Base-by-base conservation (phyloP, 2,888 invertebrate species). In the Invenusta paracnida region DNA sequence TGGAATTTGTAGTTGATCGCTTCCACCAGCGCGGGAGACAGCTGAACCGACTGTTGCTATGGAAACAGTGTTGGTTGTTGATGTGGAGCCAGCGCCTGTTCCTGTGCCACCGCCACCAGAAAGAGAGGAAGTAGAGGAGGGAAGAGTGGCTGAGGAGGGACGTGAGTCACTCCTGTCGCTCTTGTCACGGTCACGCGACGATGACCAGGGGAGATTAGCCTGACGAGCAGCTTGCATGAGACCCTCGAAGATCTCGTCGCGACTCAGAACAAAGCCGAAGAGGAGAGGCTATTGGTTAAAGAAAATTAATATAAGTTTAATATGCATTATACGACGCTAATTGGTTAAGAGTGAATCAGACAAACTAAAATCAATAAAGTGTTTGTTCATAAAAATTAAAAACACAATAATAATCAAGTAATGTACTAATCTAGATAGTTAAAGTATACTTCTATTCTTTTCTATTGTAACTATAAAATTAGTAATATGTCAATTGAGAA, bases 201-300 rank as follows among this genome's bases (percentile, higher is more conserved):
- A 73, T 5, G 73, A 73, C 85, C 85, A 85, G 30, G 84, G 84
- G 23, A 85, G 30, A 0, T 31, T 85, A 25, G 85, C 85, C n/a
- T 29, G 0, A n/a, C 29, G 30, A 23, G 83, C 85, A 17, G 85
- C 85, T 25, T 85, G 28, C 29, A 88, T 85, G 29, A 90, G 88
- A 66, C 88, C 89, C 17, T 90, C 89, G 84, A 88, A 90, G 28
- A 89, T 89, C 83, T 91, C 91, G 87, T 91, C 91, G 30, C 91
- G 89, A 88, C 90, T 90, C 86, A 91, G 87, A 84, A 91, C 89
- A 31, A 89, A 90, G 81, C 91, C 91, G 88, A 91, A 91, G 84
- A 90, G 89, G 87, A 89, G 90, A 0, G 90, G 89, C 91, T 91
- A n/a, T n/a, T n/a, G n/a, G n/a, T n/a, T n/a, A n/a, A n/a, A n/a